Percentiles rank a stretch among this genome's conserved stretches.
These are phyloP conservation scores for Heloderma charlesbogerti DNA, from an alignment of 2,113 vertebrate species.

Conservation along the genomic window DNA sequence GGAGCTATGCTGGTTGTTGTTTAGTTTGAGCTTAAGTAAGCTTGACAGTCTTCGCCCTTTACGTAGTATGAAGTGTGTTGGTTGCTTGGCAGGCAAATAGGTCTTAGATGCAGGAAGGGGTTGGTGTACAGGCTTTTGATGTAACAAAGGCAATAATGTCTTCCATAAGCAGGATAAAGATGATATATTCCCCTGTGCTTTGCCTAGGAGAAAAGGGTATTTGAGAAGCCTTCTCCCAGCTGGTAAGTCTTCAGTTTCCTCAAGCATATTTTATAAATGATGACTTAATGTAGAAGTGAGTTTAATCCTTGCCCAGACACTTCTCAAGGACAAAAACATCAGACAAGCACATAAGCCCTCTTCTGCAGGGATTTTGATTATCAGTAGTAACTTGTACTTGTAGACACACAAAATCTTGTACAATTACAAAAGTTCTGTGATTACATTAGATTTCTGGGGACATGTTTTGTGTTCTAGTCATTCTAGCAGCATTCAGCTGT, in stretches of 20 bases:
- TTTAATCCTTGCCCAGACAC: conserved; percentile 22
- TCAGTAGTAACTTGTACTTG: neutral
- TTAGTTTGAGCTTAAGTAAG: no score
- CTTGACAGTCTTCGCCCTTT: no score
- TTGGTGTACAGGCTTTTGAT: no score
- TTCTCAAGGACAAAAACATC: conserved; percentile 10
- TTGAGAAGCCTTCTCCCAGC: no score
- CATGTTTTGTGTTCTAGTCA: neutral
- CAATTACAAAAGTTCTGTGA: neutral
- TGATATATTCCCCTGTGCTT: no score
- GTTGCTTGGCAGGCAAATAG: no score
- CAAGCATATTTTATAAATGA: neutral
- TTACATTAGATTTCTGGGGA: neutral
- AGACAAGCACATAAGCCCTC: neutral
- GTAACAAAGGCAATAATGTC: no score
- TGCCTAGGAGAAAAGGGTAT: no score
- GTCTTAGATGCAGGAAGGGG: no score
- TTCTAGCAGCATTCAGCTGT: neutral
- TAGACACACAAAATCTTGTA: neutral
- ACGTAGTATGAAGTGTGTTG: no score
- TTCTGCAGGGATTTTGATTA: neutral
- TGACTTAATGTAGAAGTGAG: neutral
- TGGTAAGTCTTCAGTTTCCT: no score
- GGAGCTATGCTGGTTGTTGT: neutral
- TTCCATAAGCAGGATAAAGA: no score